These are phyloP conservation scores for Alloscopus bannaensis DNA, from an alignment of 2,888 invertebrate genomes.

Conservation along the genomic window DNA sequence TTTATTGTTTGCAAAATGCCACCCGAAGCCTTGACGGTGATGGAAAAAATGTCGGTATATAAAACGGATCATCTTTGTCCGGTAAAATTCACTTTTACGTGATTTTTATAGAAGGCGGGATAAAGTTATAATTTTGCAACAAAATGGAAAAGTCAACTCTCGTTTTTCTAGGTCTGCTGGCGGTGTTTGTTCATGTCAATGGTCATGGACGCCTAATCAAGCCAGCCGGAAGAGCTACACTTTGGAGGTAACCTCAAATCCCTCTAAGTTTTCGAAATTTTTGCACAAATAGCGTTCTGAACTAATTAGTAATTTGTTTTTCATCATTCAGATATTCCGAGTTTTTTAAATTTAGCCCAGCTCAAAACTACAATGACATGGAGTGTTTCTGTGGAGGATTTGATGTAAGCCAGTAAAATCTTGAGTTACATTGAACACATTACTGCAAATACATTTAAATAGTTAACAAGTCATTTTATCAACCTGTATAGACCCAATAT, in stretches of 20 bases:
- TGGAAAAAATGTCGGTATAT: too few relatives aligned
- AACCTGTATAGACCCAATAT: constrained; percentile 42
- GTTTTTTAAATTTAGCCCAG: constrained; percentile 54
- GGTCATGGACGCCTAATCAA: constrained; percentile 65
- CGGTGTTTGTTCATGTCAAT: constrained; percentile 8
- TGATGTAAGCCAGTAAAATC: neutral
- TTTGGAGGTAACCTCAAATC: constrained; percentile 67
- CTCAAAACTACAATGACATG: constrained; percentile 65
- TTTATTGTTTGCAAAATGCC: too few relatives aligned
- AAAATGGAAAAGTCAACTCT: constrained; percentile 11
- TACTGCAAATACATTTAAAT: too few relatives aligned
- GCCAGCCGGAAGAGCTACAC: constrained; percentile 61
- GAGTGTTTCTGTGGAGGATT: constrained; percentile 67
- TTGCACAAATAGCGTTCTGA: too few relatives aligned
- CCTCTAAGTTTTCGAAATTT: too few relatives aligned
- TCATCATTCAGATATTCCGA: constrained; percentile 33
- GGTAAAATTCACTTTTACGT: too few relatives aligned
- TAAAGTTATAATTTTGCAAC: too few relatives aligned
- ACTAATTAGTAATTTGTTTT: neutral
- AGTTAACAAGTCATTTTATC: neutral
- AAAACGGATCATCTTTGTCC: too few relatives aligned
- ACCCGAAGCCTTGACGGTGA: too few relatives aligned
- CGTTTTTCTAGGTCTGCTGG: neutral
- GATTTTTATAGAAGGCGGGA: too few relatives aligned
- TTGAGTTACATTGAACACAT: too few relatives aligned